These are phyloP conservation scores for Tamandua tetradactyla DNA, from an alignment of 2,797 vertebrate species.

Conservation along the genomic window DNA sequence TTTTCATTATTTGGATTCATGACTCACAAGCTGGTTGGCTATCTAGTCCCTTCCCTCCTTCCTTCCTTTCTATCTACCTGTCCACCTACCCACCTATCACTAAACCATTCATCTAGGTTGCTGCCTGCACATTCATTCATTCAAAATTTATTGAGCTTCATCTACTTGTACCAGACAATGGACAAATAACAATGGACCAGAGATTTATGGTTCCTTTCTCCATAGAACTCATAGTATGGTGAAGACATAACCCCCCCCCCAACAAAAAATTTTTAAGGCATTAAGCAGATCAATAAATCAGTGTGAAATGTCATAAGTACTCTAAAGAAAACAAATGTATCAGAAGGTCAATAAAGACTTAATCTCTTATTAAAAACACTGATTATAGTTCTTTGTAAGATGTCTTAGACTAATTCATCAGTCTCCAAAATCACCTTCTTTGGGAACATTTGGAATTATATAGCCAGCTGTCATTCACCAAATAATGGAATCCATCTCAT, in stretches of 20 bases:
- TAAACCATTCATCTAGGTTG: neutral
- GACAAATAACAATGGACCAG: neutral
- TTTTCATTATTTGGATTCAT: slow-evolving; percentile 21
- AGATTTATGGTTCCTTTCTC: neutral
- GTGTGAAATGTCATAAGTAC: neutral
- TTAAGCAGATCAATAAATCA: neutral
- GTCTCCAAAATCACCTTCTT: neutral
- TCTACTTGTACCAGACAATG: neutral
- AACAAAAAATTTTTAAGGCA: neutral
- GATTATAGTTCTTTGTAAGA: neutral
- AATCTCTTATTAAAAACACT: neutral
- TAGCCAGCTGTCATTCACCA: neutral
- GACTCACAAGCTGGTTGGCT: slow-evolving; percentile 2
- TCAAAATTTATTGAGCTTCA: slow-evolving; percentile 12
- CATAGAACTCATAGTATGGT: neutral
- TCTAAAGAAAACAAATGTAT: neutral
- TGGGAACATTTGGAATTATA: neutral
- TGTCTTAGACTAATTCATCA: neutral
- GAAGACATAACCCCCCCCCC: neutral
- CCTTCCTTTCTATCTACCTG: neutral
- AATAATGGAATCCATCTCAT: neutral
- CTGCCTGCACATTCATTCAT: neutral
- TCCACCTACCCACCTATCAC: neutral
- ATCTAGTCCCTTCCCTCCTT: neutral
- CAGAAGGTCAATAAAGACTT: neutral